phyloP scores from a whole-genome alignment of 92 coral and sea anemone species.

The Pocillopora grandis region DNA sequence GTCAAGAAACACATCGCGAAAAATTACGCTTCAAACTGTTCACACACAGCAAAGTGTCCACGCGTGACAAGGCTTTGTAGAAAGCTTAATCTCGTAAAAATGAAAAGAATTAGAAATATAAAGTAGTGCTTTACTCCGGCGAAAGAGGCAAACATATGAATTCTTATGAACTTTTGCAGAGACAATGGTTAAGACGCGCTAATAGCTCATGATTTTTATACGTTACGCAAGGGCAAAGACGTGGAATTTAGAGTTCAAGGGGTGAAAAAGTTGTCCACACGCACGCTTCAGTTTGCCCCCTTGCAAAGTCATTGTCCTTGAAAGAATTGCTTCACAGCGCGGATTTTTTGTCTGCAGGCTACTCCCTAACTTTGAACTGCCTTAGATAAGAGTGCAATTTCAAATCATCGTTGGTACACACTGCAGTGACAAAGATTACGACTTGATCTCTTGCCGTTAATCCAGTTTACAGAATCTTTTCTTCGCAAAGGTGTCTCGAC shows the following conservation, averaged over 20 bases:
- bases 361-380: not conserved
- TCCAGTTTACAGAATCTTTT: constrained; percentile 14
- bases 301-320: constrained; percentile 3
- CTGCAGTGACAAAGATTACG: constrained; percentile 4
- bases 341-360: not conserved
- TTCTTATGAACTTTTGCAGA: not conserved
- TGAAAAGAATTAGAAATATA: not conserved
- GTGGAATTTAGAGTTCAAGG: constrained; percentile 28
- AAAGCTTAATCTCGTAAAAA: not conserved
- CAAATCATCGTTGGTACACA: not conserved
- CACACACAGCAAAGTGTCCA: not conserved
- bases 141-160: not conserved
- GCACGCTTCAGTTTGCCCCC: constrained; percentile 6
- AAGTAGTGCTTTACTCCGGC: not conserved
- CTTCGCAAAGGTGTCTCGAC: not conserved
- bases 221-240: constrained; percentile 5
- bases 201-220: not conserved
- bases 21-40: constrained; percentile 4
- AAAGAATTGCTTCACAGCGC: constrained; percentile 1
- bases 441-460: constrained; percentile 4
- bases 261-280: constrained; percentile 7
- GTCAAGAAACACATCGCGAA: constrained; percentile 21
- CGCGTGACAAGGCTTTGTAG: constrained; percentile 12
- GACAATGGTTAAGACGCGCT: not conserved
- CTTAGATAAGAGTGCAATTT: constrained; percentile 1